A percentile compares a stretch with the other conserved stretches of the same genome.
These are phyloP conservation scores for Pantelozetes paolii DNA, from an alignment of 2,888 invertebrate genomes.

Conservation along the genomic window DNA sequence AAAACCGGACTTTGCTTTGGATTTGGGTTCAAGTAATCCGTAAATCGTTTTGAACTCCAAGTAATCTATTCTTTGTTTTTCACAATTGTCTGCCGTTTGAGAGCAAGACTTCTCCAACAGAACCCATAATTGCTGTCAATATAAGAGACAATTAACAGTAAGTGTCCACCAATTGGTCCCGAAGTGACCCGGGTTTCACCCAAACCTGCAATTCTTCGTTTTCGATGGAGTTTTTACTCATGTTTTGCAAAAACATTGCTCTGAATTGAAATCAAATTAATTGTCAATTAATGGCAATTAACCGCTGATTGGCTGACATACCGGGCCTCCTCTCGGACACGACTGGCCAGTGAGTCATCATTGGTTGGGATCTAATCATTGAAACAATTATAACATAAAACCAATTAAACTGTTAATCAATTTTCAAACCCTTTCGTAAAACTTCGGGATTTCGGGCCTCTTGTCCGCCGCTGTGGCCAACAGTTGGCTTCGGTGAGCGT, in stretches of 20 bases:
- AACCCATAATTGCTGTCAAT: constrained; percentile 41
- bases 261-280: constrained; percentile 52
- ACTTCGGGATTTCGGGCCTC: constrained; percentile 30
- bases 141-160: neutral
- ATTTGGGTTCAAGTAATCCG: constrained; percentile 21
- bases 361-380: neutral
- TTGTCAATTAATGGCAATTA: neutral
- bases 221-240: constrained; percentile 75
- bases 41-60: constrained; percentile 40
- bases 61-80: constrained; percentile 39
- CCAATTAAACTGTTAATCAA: neutral
- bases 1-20: constrained; percentile 41
- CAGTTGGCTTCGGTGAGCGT: neutral
- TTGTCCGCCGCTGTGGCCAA: too few relatives aligned
- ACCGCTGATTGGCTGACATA: neutral
- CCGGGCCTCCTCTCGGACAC: constrained; percentile 21
- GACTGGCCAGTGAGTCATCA: constrained; percentile 22
- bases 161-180: neutral
- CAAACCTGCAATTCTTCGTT: constrained; percentile 69
- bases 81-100: neutral
- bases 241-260: constrained; percentile 77
- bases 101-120: constrained; percentile 40
- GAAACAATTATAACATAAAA: neutral
- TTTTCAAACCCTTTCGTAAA: constrained; percentile 30
- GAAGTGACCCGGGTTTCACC: neutral